Evolutionary conservation across 2,797 vertebrate species (phyloP), one percentile per base, ranked within the genome.

Genomic region (Gymnoscopelus microlampas): DNA sequence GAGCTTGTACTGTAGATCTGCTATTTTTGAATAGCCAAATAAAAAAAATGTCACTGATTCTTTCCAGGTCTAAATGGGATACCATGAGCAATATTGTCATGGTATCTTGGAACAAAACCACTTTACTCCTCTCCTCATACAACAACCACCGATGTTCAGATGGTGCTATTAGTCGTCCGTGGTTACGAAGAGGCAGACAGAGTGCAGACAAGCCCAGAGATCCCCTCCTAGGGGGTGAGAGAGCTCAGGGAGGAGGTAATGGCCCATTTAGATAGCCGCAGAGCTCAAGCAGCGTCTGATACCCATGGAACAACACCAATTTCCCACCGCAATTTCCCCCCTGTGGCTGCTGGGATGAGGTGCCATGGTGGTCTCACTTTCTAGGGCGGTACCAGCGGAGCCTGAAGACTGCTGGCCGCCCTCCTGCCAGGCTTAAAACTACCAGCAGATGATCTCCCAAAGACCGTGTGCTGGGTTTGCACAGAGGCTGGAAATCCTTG

Each of bases 251-350:
- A 80, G 83, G 85, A 70, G 83, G 84, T 90, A 90, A 91, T 88
- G 85, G 88, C 74, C 84, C 85, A 86, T 91, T 90, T 87, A 87
- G 83, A 89, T 80, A 84, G 82, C 73, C 57, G 70, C 39, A 79
- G 64, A 82, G 83, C 84, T 77, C 78, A 83, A 86, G 76, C 80
- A 61, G 78, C 64, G 81, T 78, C 50, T 48, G 82, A 83, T 84
- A 78, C 84, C 66, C 60, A 78, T 81, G 80, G 78, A 90, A 90
- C 89, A 90, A 89, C 82, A 88, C 84, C 89, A 88, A 91, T 90
- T 91, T 90, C 74, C 83, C 75, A 63, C 68, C 5, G 83, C 89
- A 88, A 90, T 92, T 90, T 91, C 78, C 91, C 90, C 82, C 90
- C 91, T 71, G 85, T 48, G 29, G 89, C 77, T 82, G 77, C 71